Evolutionary conservation across 2,113 vertebrate genomes (phyloP), one percentile per base, ranked within the genome.

Genomic region (Pyxicephalus adspersus): DNA sequence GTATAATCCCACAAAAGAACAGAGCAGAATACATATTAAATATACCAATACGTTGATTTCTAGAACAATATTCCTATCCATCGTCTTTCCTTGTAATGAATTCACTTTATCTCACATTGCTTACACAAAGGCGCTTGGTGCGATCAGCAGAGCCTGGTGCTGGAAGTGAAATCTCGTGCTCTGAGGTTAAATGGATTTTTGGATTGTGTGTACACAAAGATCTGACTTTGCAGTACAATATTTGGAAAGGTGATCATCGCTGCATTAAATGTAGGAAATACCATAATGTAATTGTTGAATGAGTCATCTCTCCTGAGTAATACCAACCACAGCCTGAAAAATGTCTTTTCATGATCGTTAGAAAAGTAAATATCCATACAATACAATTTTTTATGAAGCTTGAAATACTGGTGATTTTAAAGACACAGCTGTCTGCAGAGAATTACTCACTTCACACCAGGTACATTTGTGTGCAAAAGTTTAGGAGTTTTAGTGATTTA

Each of bases 221-320:
- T 45, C 28, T 55, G 51, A 65, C 51, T 74, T 65, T 51, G 57
- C 70, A 16, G 61, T 25, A 64, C 50, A 81, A 64, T 81, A 81
- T 81, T 81, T 64, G 57, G 58, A 81, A 73, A 74, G 58, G 64
- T 64, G 78, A 73, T 71, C 57, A 29, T 38, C 22, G 29, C 5
- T 34, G n/a, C 25, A 64, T 81, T 55, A 38, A 74, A 34, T 45
- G 28, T 57, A 74, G 60, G 61, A 81, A 81, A 65, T 55, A 74
- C 60, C 50, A 45, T 57, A 73, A 81, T 81, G 70, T 74, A 55
- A 81, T 81, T 65, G 60, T 74, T 28, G 15, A 38, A 54, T 74
- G 79, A 74, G 70, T 81, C 79, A 74, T 81, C 20, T 54, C 70
- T 71, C 67, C 29, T 23, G 79, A 74, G 79, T 20, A 74, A 65